Base-by-base conservation (phyloP, 2,797 vertebrate genomes). In the Macroramphosus scolopax region DNA sequence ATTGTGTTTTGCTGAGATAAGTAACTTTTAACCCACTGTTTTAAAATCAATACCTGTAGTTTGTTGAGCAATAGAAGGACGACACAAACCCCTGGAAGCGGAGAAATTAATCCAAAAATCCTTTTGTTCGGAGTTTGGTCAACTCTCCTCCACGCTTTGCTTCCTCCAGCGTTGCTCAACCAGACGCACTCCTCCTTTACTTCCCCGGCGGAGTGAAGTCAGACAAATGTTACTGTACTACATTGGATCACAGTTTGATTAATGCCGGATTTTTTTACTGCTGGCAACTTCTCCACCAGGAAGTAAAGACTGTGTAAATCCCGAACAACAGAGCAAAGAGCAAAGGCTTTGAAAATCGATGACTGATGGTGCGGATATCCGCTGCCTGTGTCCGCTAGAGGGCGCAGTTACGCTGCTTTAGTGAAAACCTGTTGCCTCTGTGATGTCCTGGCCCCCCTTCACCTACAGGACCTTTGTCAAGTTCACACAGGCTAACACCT, bases 331-430 rank as follows among this genome's bases (percentile, higher is more conserved):
- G n/a, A n/a, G n/a, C n/a, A n/a, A 31, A 39, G 44, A 18, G 32
- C 1, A 20, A 11, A 15, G 10, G 14, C 31, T n/a, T n/a, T n/a
- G n/a, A n/a, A n/a, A n/a, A 36, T 6, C n/a, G 29, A 28, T 44
- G 43, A 6, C 17, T 7, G 42, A 6, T 8, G 17, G 4, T 40
- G 7, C 14, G 4, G 17, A 40, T 1, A 22, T 11, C 4, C 2
- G 8, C 39, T 6, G 30, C 8, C 10, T 16, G 56, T 17, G 63
- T 63, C 83, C 85, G 51, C 80, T 65, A 37, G 85, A 68, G 80
- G 75, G 83, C 81, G 41, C 39, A 41, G 56, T 62, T 8, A n/a
- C 13, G 25, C 72, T 39, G 43, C 0, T 12, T 3, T 1, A 6
- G 10, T 5, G 25, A 1, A 37, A 31, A 61, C 48, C 55, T 72